Evolutionary conservation across 2,113 vertebrate species (phyloP).

Genomic region (Cyprinus carpio): DNA sequence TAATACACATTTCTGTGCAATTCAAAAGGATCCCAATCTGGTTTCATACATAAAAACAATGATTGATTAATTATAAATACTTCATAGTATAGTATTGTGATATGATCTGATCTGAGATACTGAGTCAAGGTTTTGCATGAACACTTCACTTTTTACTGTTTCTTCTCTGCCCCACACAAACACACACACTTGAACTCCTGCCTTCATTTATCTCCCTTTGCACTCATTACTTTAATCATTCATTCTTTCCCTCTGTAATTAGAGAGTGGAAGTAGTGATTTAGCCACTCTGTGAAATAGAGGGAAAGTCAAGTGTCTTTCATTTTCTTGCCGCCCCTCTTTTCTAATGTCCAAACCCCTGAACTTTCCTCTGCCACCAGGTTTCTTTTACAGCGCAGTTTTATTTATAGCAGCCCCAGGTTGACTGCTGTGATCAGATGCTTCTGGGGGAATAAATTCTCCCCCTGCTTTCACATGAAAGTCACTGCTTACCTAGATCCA

Average conservation of each 20-base stretch:
- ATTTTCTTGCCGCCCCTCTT: not conserved
- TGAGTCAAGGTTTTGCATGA: not conserved
- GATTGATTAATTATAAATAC: not conserved
- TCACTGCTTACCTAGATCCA: not conserved
- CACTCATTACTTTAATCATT: slow-evolving; percentile 45
- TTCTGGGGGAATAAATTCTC: not conserved
- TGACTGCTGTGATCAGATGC: not conserved
- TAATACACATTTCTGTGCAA: not conserved
- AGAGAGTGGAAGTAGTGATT: slow-evolving; percentile 46
- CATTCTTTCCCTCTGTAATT: slow-evolving; percentile 40
- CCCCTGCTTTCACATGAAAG: not conserved
- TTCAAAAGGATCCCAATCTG: not conserved
- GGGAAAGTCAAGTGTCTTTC: not conserved
- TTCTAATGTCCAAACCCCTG: not conserved
- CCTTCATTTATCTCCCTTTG: slow-evolving; percentile 52
- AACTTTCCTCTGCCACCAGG: not conserved
- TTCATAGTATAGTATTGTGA: not conserved
- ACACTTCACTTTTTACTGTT: not conserved
- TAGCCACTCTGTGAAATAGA: not conserved
- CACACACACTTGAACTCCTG: slow-evolving; percentile 46
- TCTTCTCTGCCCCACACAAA: slow-evolving; percentile 11
- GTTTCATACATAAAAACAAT: not conserved
- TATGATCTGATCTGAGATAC: not conserved
- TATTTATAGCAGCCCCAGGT: not conserved
- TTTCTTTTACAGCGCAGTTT: not conserved